Evolutionary conservation across 2,888 invertebrate genomes (phyloP).

Genomic region (Morinoia aosen): DNA sequence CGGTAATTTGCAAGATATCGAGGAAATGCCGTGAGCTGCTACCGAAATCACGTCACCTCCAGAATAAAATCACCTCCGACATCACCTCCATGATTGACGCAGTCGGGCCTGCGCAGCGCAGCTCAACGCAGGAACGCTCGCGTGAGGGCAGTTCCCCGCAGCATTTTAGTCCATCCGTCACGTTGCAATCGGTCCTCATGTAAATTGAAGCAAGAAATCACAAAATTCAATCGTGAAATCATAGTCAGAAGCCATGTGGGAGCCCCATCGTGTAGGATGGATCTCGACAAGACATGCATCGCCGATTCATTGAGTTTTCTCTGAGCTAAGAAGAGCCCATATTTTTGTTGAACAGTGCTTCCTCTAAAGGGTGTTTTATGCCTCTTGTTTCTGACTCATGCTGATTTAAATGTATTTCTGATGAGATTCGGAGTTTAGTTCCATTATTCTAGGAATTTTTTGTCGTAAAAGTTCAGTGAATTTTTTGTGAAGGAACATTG

Average conservation of each 20-base stretch:
- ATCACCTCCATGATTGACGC: no score
- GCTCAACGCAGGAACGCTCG: no score
- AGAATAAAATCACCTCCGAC: no score
- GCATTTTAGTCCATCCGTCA: neutral
- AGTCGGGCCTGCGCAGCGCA: no score
- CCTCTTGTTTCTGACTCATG: neutral
- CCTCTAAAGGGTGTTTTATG: neutral
- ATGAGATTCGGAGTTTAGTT: neutral
- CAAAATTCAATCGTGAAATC: neutral
- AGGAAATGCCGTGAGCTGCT: no score
- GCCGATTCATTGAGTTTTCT: neutral
- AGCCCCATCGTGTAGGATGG: no score
- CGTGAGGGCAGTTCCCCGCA: no score
- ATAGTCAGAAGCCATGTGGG: neutral
- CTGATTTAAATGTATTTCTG: neutral
- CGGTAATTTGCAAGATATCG: no score
- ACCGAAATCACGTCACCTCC: no score
- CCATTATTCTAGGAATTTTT: neutral
- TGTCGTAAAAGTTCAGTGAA: neutral
- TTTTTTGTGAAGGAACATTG: neutral
- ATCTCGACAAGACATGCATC: neutral
- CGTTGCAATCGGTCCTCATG: neutral
- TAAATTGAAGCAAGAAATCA: neutral
- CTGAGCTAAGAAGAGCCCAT: neutral
- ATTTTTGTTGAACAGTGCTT: neutral